Conservation (phyloP, 2,113 vertebrate genomes). For the Rallus limicola region DNA sequence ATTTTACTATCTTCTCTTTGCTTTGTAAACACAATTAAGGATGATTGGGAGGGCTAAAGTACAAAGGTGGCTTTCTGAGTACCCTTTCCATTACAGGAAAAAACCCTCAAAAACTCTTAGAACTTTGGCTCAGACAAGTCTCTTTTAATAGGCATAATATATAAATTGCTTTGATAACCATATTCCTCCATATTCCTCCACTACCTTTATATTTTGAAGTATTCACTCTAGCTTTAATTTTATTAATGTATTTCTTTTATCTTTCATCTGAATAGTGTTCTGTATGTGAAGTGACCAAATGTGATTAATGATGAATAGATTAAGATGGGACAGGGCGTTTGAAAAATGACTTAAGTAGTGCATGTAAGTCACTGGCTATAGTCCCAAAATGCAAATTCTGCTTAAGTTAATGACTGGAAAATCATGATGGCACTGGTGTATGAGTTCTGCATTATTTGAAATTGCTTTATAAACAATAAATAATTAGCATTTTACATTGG, state of each 20-base stretch:
- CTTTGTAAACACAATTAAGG: neutral
- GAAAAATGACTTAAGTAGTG: constrained; percentile 84
- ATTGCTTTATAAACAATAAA: constrained; percentile 83
- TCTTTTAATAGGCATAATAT: constrained; percentile 15
- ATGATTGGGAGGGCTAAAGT: neutral
- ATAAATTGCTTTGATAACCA: constrained; percentile 69
- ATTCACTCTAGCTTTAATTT: constrained; percentile 74
- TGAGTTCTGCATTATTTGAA: constrained; percentile 71
- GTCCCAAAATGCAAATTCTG: constrained; percentile 86
- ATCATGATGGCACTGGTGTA: constrained; percentile 73
- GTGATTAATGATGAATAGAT: constrained; percentile 88
- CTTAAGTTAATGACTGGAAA: constrained; percentile 85
- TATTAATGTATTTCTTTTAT: constrained; percentile 86
- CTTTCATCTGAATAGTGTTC: constrained; percentile 82
- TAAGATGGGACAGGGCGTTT: constrained; percentile 83
- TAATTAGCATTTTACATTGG: constrained; percentile 73
- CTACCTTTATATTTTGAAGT: constrained; percentile 76
- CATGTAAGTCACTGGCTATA: constrained; percentile 82
- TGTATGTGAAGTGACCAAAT: constrained; percentile 83
- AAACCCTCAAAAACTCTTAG: neutral
- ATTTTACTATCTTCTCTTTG: neutral
- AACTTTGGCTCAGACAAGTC: constrained; percentile 16
- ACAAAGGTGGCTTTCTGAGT: neutral
- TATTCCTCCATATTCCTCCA: constrained; percentile 44
- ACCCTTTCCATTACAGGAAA: neutral